These are phyloP conservation scores for Dromiciops gliroides DNA, from an alignment of 2,113 vertebrate genomes.

Conservation along the genomic window DNA sequence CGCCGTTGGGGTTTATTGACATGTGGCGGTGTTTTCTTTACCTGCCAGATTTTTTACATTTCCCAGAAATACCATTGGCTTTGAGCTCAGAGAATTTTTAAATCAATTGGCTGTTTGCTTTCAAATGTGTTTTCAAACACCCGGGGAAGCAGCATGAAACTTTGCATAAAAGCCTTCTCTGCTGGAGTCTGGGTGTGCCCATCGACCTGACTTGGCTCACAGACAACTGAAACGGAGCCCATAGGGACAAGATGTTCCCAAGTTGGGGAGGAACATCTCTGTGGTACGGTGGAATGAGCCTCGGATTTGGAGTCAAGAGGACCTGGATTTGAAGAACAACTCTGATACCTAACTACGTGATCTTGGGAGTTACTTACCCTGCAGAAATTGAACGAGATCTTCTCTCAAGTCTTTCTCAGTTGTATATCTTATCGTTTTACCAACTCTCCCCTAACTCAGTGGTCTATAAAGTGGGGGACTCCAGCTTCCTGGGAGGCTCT, in stretches of 20 bases:
- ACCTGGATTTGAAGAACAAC: not conserved
- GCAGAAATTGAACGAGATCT: not conserved
- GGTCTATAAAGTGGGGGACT: not conserved
- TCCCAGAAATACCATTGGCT: slow-evolving; percentile 71
- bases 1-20: not conserved
- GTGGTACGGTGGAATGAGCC: not conserved
- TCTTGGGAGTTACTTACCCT: not conserved
- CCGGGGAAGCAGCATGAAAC: slow-evolving; percentile 24
- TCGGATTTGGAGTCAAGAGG: not conserved
- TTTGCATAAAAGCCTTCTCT: slow-evolving; percentile 18
- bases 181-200: slow-evolving; percentile 65
- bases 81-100: slow-evolving; percentile 56
- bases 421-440: not conserved
- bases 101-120: slow-evolving; percentile 74
- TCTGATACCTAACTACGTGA: not conserved
- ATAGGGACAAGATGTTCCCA: not conserved
- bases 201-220: slow-evolving; percentile 61
- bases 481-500: not conserved
- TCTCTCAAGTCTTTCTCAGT: not conserved
- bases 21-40: not conserved
- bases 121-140: slow-evolving; percentile 61
- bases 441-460: not conserved
- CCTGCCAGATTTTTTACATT: slow-evolving; percentile 53
- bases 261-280: not conserved
- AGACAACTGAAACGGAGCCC: slow-evolving; percentile 57